A percentile compares a stretch with the other conserved stretches of the same genome.
Conservation (phyloP, 2,113 vertebrate species). For the Stigmatopora argus region DNA sequence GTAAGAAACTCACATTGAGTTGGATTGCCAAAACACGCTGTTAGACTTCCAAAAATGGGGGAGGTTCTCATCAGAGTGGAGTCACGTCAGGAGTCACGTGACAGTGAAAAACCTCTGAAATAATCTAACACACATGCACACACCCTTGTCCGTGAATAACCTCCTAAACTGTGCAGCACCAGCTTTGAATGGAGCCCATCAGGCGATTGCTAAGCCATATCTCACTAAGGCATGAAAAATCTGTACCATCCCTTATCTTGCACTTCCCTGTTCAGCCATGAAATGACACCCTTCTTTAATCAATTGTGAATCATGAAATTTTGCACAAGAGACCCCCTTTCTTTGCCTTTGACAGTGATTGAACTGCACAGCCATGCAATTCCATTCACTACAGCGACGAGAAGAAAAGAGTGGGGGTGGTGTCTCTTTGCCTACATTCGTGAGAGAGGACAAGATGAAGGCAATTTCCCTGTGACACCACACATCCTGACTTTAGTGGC, state of each 20-base stretch:
- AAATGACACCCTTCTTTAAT: constrained; percentile 71
- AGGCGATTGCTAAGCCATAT: constrained; percentile 54
- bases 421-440: constrained; percentile 27
- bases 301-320: constrained; percentile 71
- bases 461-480: constrained; percentile 58
- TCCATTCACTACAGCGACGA: constrained; percentile 64
- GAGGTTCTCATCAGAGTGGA: too few relatives aligned
- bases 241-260: constrained; percentile 13
- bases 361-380: constrained; percentile 72
- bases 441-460: constrained; percentile 34
- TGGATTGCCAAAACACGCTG: too few relatives aligned
- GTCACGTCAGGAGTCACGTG: too few relatives aligned
- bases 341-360: constrained; percentile 70
- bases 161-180: constrained; percentile 47
- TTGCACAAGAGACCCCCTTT: constrained; percentile 69
- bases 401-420: constrained; percentile 55
- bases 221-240: constrained; percentile 57
- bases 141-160: constrained; percentile 22
- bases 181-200: constrained; percentile 49
- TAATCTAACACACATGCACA: too few relatives aligned
- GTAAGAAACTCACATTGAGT: too few relatives aligned
- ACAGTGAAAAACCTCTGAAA: too few relatives aligned
- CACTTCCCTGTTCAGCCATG: constrained; percentile 63
- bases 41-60: too few relatives aligned
- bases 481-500: constrained; percentile 40